These are phyloP conservation scores for Aphidius ervi DNA, from an alignment of 1,140 invertebrate species.

Conservation along the genomic window DNA sequence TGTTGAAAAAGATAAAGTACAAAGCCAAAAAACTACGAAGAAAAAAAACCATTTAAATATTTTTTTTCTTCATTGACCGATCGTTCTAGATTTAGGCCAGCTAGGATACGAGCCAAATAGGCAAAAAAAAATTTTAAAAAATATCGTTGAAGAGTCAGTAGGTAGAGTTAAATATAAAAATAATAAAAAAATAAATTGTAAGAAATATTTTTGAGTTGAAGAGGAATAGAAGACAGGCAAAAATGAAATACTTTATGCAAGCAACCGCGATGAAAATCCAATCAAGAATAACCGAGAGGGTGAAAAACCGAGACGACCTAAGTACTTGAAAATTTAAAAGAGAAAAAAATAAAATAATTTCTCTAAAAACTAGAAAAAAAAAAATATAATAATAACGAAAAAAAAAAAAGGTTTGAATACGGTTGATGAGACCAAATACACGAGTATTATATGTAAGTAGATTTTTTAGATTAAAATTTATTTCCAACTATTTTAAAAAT, in stretches of 20 bases:
- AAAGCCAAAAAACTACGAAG: too few relatives aligned
- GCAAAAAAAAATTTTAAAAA: neutral
- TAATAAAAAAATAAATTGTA: conserved; percentile 1
- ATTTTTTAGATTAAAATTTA: too few relatives aligned
- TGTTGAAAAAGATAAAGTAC: too few relatives aligned
- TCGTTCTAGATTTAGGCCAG: neutral
- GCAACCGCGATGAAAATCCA: conserved; percentile 39
- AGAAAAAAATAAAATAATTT: conserved; percentile 26
- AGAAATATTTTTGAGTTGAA: neutral
- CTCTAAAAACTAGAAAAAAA: conserved; percentile 7
- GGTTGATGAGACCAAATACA: too few relatives aligned
- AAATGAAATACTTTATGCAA: conserved; percentile 36
- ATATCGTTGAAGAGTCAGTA: neutral
- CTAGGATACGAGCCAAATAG: conserved; percentile 7
- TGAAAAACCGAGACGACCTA: conserved; percentile 35
- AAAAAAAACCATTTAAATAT: neutral
- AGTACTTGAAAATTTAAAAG: conserved; percentile 23
- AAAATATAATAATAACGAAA: neutral
- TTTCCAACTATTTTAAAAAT: too few relatives aligned
- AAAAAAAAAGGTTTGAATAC: neutral
- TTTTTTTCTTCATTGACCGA: too few relatives aligned
- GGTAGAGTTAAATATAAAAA: conserved; percentile 2
- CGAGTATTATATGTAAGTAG: too few relatives aligned
- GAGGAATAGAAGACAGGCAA: conserved; percentile 11
- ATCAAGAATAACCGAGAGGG: conserved; percentile 34